phyloP scores from a whole-genome alignment of 2,113 vertebrate genomes.

The Desmodus rotundus region DNA sequence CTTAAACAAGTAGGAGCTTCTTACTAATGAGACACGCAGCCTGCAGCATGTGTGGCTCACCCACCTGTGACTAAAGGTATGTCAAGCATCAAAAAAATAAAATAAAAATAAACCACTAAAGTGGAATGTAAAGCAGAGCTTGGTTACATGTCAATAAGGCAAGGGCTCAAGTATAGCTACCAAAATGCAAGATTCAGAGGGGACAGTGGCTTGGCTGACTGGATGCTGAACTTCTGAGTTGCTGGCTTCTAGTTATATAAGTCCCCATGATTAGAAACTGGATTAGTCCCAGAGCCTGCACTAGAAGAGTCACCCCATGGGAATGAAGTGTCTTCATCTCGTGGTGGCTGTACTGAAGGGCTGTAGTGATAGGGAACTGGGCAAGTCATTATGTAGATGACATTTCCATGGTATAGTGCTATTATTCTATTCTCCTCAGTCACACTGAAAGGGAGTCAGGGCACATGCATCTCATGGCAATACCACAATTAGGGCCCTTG shows the following conservation, averaged over 20 bases:
- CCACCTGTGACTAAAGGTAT: too few relatives aligned
- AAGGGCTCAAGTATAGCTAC: background rate
- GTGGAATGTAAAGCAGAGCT: background rate
- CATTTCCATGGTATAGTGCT: background rate
- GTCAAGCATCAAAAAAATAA: too few relatives aligned
- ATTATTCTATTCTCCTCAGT: background rate
- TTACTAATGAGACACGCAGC: too few relatives aligned
- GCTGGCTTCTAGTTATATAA: background rate
- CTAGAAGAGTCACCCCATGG: background rate
- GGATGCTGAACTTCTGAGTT: background rate
- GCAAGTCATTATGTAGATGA: background rate
- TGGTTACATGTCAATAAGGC: background rate
- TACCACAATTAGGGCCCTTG: background rate
- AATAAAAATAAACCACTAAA: background rate
- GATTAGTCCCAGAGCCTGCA: background rate
- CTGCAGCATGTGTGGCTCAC: too few relatives aligned
- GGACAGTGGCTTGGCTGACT: background rate
- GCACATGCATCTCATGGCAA: background rate
- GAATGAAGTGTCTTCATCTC: background rate
- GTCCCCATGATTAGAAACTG: background rate
- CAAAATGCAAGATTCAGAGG: background rate
- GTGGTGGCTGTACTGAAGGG: background rate
- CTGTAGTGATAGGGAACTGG: background rate
- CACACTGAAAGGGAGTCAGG: background rate
- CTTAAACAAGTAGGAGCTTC: too few relatives aligned